Evolutionary conservation across 2,113 vertebrate genomes (phyloP).

Genomic region (Beaufortia kweichowensis): DNA sequence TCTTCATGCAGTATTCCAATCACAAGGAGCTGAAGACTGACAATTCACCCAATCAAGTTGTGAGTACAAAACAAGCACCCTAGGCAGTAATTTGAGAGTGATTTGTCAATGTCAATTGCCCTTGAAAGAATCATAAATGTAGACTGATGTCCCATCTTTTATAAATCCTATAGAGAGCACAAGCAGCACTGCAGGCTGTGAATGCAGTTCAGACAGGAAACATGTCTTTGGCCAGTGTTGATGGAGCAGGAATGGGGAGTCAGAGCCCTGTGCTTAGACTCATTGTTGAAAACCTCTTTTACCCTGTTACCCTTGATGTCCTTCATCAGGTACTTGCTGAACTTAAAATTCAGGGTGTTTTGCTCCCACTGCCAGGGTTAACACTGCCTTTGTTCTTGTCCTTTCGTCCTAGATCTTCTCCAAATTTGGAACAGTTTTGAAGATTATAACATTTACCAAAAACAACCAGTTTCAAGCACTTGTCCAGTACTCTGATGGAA

Average conservation of each 20-base stretch:
- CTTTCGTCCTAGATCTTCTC: slow-evolving; percentile 85
- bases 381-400: not conserved
- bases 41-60: slow-evolving; percentile 94
- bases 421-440: slow-evolving; percentile 95
- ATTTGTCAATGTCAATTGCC: not conserved
- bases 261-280: slow-evolving; percentile 94
- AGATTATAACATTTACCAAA: slow-evolving; percentile 98
- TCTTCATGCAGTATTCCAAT: slow-evolving; percentile 97
- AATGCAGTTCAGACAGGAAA: slow-evolving; percentile 85
- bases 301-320: slow-evolving; percentile 95
- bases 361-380: not conserved
- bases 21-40: slow-evolving; percentile 98
- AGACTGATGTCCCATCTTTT: not conserved
- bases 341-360: not conserved
- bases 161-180: slow-evolving; percentile 79
- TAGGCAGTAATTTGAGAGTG: not conserved
- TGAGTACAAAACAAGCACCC: slow-evolving; percentile 63
- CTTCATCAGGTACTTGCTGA: slow-evolving; percentile 85
- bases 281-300: slow-evolving; percentile 97
- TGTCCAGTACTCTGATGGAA: slow-evolving; percentile 87
- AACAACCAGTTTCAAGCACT: slow-evolving; percentile 97
- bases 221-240: slow-evolving; percentile 74
- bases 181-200: slow-evolving; percentile 92
- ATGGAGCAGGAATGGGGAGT: slow-evolving; percentile 60
- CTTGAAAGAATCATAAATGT: not conserved